phyloP scores from a whole-genome alignment of 2,113 vertebrate genomes.

The Apteryx owenii region DNA sequence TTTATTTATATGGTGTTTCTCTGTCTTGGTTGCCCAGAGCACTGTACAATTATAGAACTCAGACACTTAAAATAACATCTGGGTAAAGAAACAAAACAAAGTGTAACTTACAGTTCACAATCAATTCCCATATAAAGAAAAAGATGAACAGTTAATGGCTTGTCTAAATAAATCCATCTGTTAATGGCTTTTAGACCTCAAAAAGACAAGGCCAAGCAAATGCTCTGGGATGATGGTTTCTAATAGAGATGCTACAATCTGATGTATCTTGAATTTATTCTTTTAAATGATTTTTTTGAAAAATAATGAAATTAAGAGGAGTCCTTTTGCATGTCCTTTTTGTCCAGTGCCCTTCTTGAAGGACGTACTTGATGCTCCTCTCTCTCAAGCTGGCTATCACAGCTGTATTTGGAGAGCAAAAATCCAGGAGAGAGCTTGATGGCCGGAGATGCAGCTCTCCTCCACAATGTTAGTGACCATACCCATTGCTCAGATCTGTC shows the following conservation, averaged over 20 bases:
- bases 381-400: background rate
- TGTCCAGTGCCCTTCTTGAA: background rate
- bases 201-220: background rate
- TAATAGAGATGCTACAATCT: background rate
- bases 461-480: background rate
- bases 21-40: background rate
- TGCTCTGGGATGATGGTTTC: background rate
- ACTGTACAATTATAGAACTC: background rate
- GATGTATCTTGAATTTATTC: background rate
- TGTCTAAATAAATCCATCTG: background rate
- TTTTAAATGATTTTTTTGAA: background rate
- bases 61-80: slow-evolving; percentile 39
- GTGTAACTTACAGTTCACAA: slow-evolving; percentile 5
- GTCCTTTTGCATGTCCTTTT: background rate
- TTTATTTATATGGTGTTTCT: background rate
- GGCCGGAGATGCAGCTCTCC: background rate
- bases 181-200: slow-evolving; percentile 9
- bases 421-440: background rate
- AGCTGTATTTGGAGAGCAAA: background rate
- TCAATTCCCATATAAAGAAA: background rate
- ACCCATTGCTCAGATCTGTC: background rate
- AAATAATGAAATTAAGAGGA: background rate
- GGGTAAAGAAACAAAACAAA: slow-evolving; percentile 8
- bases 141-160: background rate
- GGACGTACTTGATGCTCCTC: background rate